Conservation (phyloP, 2,888 invertebrate genomes). For the Cheilosia grossa region DNA sequence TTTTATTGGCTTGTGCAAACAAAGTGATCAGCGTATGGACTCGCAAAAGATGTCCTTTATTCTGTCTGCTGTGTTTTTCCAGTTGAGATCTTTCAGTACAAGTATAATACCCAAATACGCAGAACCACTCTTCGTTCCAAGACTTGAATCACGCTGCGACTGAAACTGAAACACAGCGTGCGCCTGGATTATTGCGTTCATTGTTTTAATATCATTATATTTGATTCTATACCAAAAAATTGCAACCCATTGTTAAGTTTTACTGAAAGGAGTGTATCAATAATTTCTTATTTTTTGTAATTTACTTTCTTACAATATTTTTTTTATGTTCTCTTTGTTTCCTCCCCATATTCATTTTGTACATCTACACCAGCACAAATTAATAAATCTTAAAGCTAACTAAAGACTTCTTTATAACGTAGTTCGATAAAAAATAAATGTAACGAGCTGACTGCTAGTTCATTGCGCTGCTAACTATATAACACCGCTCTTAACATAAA, state of each 20-base stretch:
- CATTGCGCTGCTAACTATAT: constrained; percentile 42
- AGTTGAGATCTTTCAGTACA: no score
- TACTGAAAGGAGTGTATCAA: background rate
- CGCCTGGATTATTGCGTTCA: background rate
- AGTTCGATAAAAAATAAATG: constrained; percentile 42
- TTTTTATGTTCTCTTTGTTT: constrained; percentile 53
- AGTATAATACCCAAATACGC: no score
- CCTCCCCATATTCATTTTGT: constrained; percentile 57
- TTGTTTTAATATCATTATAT: background rate
- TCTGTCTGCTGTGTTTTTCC: no score
- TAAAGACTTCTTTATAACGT: constrained; percentile 52
- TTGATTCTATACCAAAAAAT: no score
- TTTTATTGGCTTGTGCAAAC: no score
- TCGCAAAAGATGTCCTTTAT: no score
- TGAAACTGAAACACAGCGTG: no score
- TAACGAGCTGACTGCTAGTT: constrained; percentile 47
- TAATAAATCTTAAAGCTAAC: constrained; percentile 67
- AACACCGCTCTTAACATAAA: constrained; percentile 29
- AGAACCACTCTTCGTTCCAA: no score
- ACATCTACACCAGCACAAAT: constrained; percentile 70
- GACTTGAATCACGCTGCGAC: no score
- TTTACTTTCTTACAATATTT: constrained; percentile 57
- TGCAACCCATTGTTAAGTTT: constrained; percentile 24
- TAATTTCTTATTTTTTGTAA: constrained; percentile 8
- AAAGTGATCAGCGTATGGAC: no score